These are phyloP conservation scores for Holothuria leucospilota DNA, from an alignment of 53 echinoderm and acorn worm genomes.

Conservation along the genomic window DNA sequence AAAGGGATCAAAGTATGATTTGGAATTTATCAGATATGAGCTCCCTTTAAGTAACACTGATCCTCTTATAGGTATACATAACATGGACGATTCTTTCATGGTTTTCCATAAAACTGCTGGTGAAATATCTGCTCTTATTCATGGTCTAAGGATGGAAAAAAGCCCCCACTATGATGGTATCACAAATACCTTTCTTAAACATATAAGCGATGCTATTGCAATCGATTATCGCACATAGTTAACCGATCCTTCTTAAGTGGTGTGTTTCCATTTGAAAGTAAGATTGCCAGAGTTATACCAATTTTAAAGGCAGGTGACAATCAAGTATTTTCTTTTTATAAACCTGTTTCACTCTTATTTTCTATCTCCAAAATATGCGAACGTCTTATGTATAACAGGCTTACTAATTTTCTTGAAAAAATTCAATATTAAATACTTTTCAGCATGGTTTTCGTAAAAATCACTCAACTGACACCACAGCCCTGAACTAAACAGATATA, in stretches of 20 bases:
- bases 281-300: not conserved
- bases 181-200: slow-evolving; percentile 8
- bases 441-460: not conserved
- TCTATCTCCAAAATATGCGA: not conserved
- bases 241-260: slow-evolving; percentile 15
- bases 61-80: no score
- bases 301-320: not conserved
- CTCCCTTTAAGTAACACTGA: no score
- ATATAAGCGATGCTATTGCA: not conserved
- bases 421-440: not conserved
- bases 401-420: not conserved
- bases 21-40: no score
- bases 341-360: not conserved
- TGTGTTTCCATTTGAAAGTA: slow-evolving; percentile 4
- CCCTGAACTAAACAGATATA: not conserved
- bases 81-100: not conserved
- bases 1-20: no score
- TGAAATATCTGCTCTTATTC: slow-evolving; percentile 1
- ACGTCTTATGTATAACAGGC: no score
- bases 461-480: not conserved
- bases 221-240: not conserved
- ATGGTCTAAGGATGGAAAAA: not conserved
- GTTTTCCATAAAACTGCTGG: not conserved
- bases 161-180: slow-evolving; percentile 11
- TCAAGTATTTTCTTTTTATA: not conserved